Evolutionary conservation across 2,888 invertebrate genomes (phyloP).

Genomic region (Aelia acuminata): DNA sequence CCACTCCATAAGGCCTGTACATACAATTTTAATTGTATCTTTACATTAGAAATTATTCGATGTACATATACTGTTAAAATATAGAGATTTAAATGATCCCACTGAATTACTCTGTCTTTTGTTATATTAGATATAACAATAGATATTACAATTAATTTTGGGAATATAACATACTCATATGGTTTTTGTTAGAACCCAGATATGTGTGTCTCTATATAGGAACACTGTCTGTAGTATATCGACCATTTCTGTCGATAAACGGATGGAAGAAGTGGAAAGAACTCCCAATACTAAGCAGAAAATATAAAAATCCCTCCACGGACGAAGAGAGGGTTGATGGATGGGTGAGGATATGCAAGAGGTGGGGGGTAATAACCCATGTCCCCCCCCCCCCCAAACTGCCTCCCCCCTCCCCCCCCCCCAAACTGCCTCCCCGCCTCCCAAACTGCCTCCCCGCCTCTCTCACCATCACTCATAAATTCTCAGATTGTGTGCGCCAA

Average conservation of each 20-base stretch:
- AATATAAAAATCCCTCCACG: background rate
- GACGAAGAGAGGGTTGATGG: background rate
- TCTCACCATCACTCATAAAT: constrained; percentile 18
- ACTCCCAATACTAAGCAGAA: constrained; percentile 18
- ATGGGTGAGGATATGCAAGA: constrained; percentile 33
- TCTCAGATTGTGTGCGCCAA: constrained; percentile 1
- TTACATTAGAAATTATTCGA: too few relatives aligned
- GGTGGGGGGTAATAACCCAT: constrained; percentile 12
- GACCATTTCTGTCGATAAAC: background rate
- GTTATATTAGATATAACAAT: too few relatives aligned
- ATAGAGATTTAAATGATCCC: too few relatives aligned
- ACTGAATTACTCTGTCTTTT: too few relatives aligned
- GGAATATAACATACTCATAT: too few relatives aligned
- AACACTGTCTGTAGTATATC: background rate
- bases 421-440: too few relatives aligned
- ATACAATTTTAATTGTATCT: too few relatives aligned
- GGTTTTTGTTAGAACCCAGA: too few relatives aligned
- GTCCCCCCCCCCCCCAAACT: background rate
- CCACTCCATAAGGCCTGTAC: too few relatives aligned
- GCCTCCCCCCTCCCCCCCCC: background rate
- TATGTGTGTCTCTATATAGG: background rate
- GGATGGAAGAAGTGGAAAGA: background rate
- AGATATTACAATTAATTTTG: too few relatives aligned
- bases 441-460: too few relatives aligned
- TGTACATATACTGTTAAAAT: too few relatives aligned